Evolutionary conservation across 2,888 invertebrate genomes (phyloP).

Genomic region (Teleogryllus oceanicus): DNA sequence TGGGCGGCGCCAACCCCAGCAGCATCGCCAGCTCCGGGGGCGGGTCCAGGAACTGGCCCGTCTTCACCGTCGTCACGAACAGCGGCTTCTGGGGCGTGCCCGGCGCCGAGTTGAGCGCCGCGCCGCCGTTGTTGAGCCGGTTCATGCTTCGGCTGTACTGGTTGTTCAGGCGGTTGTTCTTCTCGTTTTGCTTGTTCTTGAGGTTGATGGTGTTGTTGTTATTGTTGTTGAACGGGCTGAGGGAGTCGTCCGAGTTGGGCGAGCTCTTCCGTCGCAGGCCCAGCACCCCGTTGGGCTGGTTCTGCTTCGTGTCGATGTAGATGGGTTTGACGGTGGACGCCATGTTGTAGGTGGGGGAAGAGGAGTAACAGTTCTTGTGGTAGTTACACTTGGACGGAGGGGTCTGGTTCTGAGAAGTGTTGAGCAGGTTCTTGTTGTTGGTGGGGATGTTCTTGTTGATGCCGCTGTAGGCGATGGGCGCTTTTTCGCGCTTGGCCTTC

Average conservation of each 20-base stretch:
- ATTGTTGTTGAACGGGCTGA: slow-evolving; percentile 21
- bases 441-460: slow-evolving; percentile 19
- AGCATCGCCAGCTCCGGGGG: slow-evolving; percentile 66
- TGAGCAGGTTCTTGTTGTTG: slow-evolving; percentile 21
- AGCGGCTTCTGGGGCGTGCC: slow-evolving; percentile 44
- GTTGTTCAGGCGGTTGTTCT: slow-evolving; percentile 23
- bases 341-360: background rate
- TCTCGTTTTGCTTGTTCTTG: slow-evolving; percentile 20
- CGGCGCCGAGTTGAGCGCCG: background rate
- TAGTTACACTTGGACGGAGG: slow-evolving; percentile 30
- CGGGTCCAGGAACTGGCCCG: slow-evolving; percentile 74
- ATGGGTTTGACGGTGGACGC: background rate
- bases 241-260: background rate
- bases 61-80: slow-evolving; percentile 77
- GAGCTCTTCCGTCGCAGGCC: background rate
- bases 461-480: background rate
- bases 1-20: slow-evolving; percentile 54
- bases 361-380: slow-evolving; percentile 36
- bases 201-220: background rate
- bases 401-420: background rate
- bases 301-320: background rate
- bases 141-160: background rate
- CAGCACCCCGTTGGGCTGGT: background rate
- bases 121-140: slow-evolving; percentile 11
- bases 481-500: background rate